Percentiles rank a stretch among this genome's conserved stretches.
Evolutionary conservation across 2,113 vertebrate species (phyloP).

Genomic region (Hydrolagus affinis): DNA sequence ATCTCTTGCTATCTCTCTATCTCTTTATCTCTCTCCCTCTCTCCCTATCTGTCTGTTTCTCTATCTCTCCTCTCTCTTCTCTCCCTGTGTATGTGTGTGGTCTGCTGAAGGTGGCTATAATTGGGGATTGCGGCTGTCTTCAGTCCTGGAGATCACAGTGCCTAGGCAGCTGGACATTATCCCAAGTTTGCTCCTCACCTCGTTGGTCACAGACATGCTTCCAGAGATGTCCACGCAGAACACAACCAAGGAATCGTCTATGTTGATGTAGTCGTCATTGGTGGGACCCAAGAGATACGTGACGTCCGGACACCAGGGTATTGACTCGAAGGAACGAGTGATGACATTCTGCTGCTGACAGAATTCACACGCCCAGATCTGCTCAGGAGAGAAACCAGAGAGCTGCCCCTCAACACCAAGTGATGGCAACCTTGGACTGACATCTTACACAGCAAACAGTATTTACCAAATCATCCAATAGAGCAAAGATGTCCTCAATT

Average conservation of each 20-base stretch:
- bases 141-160: too few species aligned
- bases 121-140: too few species aligned
- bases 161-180: not conserved
- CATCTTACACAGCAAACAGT: not conserved
- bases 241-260: slow-evolving; percentile 55
- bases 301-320: slow-evolving; percentile 44
- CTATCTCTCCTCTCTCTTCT: too few species aligned
- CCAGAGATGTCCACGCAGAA: slow-evolving; percentile 64
- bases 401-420: not conserved
- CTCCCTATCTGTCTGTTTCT: too few species aligned
- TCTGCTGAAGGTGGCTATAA: too few species aligned
- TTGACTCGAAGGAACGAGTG: slow-evolving; percentile 33
- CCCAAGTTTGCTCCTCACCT: not conserved
- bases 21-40: too few species aligned
- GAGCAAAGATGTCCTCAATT: too few species aligned
- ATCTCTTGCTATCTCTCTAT: too few species aligned
- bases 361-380: slow-evolving; percentile 62
- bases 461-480: too few species aligned
- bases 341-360: slow-evolving; percentile 44
- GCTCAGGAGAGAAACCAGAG: not conserved
- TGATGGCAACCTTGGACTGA: too few species aligned
- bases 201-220: slow-evolving; percentile 57
- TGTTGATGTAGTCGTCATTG: slow-evolving; percentile 55
- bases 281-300: slow-evolving; percentile 42
- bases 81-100: too few species aligned